Base-by-base conservation (phyloP, 2,888 invertebrate genomes). In the Drosophila quasianomalipes region DNA sequence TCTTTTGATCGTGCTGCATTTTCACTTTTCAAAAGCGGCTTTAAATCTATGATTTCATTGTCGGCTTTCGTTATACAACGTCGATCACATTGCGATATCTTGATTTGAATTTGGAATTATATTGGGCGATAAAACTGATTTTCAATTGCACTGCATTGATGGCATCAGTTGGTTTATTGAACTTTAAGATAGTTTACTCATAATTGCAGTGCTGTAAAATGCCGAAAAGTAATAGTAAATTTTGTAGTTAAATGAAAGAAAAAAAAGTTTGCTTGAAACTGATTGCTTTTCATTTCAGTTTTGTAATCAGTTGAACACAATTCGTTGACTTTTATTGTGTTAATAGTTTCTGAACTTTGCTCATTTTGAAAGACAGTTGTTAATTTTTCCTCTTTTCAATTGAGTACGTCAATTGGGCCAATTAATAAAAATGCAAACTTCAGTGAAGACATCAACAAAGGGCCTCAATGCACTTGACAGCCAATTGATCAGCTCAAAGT, bases 401-500 rank as follows among this genome's bases (percentile, higher is more conserved):
- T 58, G 53, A 31, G 33, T 19, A 10, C 2, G 26, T 44, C 44
- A 64, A 64, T 58, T 64, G 49, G 54, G 33, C 22, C 41, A 41
- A 37, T 35, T 55, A 53, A 52, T 37, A 22, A 37, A 31, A n/a
- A 52, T 64, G 9, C 54, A 39, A 39, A 52, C 51, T 41, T 30
- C 28, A 47, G 30, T 31, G 26, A 58, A 60, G 30, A 41, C 59
- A 44, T 41, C 37, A n/a, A n/a, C 44, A 39, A 64, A 71, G 77
- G 65, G 52, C 52, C 51, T 4, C 19, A 14, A 51, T 30, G 66
- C 44, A 19, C 26, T 19, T 4, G 2, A 14, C 26, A 47, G 67
- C 26, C 59, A 75, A 76, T 70, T 75, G 61, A 54, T 28, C 33
- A 33, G 58, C 61, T 73, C 60, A 60, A 53, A 78, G 70, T 73